Conservation (phyloP, 1,140 invertebrate species). For the Cyclargus thomasi region DNA sequence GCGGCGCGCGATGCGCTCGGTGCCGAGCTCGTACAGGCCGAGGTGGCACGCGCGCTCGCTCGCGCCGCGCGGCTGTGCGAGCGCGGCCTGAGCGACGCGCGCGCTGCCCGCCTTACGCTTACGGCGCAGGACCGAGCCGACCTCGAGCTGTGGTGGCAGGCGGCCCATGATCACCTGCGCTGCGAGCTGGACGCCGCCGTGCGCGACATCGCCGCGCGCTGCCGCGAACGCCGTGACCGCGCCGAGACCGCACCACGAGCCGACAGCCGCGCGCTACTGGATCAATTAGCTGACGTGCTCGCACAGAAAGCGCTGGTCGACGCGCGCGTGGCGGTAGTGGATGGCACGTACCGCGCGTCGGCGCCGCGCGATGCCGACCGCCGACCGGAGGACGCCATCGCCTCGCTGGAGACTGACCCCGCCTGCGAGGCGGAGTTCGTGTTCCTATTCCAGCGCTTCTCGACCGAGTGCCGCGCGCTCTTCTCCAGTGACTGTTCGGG, state of each 20-base stretch:
- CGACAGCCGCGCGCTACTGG: conserved; percentile 76
- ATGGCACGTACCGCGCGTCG: conserved; percentile 67
- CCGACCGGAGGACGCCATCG: conserved; percentile 52
- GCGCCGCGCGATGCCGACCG: conserved; percentile 36
- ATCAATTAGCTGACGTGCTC: conserved; percentile 83
- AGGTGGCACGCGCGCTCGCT: conserved; percentile 82
- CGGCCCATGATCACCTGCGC: conserved; percentile 80
- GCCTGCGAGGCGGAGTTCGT: conserved; percentile 77
- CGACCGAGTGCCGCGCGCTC: conserved; percentile 75
- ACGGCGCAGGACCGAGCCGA: conserved; percentile 78
- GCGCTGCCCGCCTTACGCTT: conserved; percentile 71
- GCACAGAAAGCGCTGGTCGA: conserved; percentile 86
- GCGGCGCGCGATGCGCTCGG: conserved; percentile 82
- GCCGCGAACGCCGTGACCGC: conserved; percentile 71
- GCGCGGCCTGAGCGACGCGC: conserved; percentile 68
- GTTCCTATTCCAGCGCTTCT: conserved; percentile 78
- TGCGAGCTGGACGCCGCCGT: conserved; percentile 82
- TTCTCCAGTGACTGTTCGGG: conserved; percentile 74
- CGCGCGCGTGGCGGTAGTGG: conserved; percentile 79
- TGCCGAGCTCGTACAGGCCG: conserved; percentile 82
- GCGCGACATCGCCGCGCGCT: conserved; percentile 79
- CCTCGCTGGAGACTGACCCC: conserved; percentile 69
- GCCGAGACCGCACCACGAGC: conserved; percentile 62
- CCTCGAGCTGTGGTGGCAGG: conserved; percentile 81
- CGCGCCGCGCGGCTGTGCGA: conserved; percentile 81